These are phyloP conservation scores for Sapajus apella DNA, from an alignment of 2,113 vertebrate genomes.

Conservation along the genomic window DNA sequence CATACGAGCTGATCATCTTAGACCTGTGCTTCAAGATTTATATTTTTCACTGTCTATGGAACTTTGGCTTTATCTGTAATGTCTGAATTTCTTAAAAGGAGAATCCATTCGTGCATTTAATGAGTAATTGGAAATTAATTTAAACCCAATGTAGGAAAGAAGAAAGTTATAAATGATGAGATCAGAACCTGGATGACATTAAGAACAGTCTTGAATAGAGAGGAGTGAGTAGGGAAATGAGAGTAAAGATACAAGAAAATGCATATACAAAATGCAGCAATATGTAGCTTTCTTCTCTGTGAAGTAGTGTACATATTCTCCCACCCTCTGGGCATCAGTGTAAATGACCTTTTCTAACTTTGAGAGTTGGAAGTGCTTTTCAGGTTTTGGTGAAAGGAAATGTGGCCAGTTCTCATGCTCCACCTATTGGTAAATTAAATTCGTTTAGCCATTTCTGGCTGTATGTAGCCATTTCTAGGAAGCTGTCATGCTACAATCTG, in stretches of 20 bases:
- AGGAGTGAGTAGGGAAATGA: background rate
- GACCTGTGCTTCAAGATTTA: background rate
- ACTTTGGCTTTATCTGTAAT: background rate
- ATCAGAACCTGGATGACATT: background rate
- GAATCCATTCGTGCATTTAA: background rate
- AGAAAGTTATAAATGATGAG: background rate
- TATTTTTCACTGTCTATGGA: background rate
- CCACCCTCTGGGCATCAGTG: accelerated
- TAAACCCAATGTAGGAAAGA: background rate
- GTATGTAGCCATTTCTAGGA: background rate
- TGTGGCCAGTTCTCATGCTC: background rate
- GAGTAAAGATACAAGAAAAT: background rate
- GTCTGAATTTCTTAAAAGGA: background rate
- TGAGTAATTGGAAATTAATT: background rate
- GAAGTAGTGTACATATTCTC: background rate
- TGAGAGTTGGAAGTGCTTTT: background rate
- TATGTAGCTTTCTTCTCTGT: background rate
- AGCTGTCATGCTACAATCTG: background rate
- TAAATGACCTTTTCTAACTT: background rate
- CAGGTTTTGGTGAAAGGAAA: background rate
- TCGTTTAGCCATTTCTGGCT: background rate
- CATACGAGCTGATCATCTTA: background rate
- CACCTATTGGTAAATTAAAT: background rate
- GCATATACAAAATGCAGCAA: background rate
- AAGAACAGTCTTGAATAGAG: background rate